Base-by-base conservation (phyloP, 2,888 invertebrate species). In the Palloptera scutellata region DNA sequence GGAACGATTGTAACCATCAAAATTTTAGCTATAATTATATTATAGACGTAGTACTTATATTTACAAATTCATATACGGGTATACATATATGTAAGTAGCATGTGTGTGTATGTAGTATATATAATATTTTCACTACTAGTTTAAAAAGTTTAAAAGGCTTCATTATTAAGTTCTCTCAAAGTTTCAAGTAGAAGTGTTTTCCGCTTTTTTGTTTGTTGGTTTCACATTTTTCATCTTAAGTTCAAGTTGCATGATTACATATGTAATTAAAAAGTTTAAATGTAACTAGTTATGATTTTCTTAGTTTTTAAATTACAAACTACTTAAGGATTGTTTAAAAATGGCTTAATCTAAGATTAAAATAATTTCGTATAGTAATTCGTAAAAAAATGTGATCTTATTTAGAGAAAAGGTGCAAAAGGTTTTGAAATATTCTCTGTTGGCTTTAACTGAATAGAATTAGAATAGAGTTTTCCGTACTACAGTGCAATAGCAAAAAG, bases 161-260 rank as follows among this genome's bases (percentile, higher is more conserved):
- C 77, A 72, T 77, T 78, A 75, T 74, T 79, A 79, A 79, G 79
- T 80, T 80, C 80, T 80, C 76, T 79, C 70, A 80, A 79, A 75
- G 75, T 70, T 70, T 63, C 63, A 79, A 77, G 76, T 57, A 57
- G 57, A 78, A 78, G 30, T 30, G 30, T 30, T 30, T 30, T 30
- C 30, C 30, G 71, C 75, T 74, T 70, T 70, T 70, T 65, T 71
- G 30, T 30, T 30, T 30, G 30, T 64, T 43, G 17, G 52, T 64
- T 64, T 63, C n/a, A n/a, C 3, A 30, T 30, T 30, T 30, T 30
- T 30, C 13, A 1, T 20, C 55, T 45, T 48, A 57, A 57, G 57
- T 64, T 57, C 55, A 55, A 48, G 54, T 57, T 57, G 63, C 63
- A 48, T 57, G 17, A 15, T 63, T 9, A 55, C 42, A 13, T 48